These are phyloP conservation scores for Platyscapa corneri DNA, from an alignment of 1,140 invertebrate genomes.

Conservation along the genomic window DNA sequence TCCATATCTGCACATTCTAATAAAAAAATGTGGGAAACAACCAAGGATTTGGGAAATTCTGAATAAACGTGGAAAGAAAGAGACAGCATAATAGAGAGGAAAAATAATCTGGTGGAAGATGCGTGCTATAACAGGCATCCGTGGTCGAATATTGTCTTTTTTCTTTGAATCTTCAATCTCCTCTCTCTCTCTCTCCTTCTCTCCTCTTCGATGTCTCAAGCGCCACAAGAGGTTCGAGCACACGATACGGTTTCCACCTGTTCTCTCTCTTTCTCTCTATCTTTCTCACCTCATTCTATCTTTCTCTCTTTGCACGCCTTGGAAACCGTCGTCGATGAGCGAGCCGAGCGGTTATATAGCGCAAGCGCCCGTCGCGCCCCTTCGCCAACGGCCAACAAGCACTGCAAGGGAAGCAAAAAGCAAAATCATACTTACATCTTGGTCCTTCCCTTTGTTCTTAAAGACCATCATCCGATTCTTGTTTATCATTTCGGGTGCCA, in stretches of 20 bases:
- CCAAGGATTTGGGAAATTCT: background rate
- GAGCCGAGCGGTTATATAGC: slow-evolving; percentile 8
- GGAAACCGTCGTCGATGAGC: slow-evolving; percentile 42
- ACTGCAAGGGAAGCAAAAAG: slow-evolving; percentile 12
- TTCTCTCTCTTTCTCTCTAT: slow-evolving; percentile 4
- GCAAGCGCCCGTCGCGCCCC: slow-evolving; percentile 41
- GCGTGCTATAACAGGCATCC: slow-evolving; percentile 30
- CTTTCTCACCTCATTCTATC: slow-evolving; percentile 16
- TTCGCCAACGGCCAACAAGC: slow-evolving; percentile 46
- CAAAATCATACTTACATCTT: slow-evolving; percentile 87
- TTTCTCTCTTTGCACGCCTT: slow-evolving; percentile 45
- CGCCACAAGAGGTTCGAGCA: background rate
- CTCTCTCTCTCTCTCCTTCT: slow-evolving; percentile 7
- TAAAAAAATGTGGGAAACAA: background rate
- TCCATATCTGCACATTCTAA: slow-evolving; percentile 22
- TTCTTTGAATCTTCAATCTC: background rate
- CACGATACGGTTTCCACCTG: slow-evolving; percentile 12
- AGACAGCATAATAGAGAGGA: background rate
- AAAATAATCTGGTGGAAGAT: slow-evolving; percentile 20
- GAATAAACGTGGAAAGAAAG: slow-evolving; percentile 1
- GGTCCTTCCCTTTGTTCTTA: slow-evolving; percentile 98
- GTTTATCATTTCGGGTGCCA: slow-evolving; percentile 84
- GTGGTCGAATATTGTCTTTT: slow-evolving; percentile 28
- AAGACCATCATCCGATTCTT: slow-evolving; percentile 92
- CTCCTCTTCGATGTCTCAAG: slow-evolving; percentile 1